Percentiles rank a stretch among this genome's conserved stretches.
These are phyloP conservation scores for Mesorhabditis sp. DNA, from an alignment of 2,888 invertebrate genomes.

Conservation along the genomic window DNA sequence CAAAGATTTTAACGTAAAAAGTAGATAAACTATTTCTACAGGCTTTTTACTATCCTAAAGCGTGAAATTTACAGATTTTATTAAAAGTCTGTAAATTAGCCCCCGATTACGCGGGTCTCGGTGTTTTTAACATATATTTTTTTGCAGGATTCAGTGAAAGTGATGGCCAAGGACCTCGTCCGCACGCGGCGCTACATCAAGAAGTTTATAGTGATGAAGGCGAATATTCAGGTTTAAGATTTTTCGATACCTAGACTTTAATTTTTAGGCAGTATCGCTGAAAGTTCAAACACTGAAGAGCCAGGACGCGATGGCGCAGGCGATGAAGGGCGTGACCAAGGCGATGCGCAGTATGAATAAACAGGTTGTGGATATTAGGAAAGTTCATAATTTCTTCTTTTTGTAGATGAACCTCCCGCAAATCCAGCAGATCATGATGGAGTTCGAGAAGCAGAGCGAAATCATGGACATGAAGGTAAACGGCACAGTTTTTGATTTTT, in stretches of 20 bases:
- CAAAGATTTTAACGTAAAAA: no score
- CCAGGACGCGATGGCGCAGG: constrained; percentile 94
- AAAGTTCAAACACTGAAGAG: constrained; percentile 96
- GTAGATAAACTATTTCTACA: no score
- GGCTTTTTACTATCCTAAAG: no score
- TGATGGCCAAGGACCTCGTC: constrained; percentile 98
- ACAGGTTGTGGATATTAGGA: constrained; percentile 52
- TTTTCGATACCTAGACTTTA: not conserved
- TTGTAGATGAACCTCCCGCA: constrained; percentile 82
- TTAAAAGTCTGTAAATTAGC: no score
- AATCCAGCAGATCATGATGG: constrained; percentile 80
- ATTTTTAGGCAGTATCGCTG: constrained; percentile 74
- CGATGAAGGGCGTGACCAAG: constrained; percentile 96
- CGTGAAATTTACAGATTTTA: no score
- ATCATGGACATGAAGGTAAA: constrained; percentile 95
- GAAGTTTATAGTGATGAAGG: constrained; percentile 98
- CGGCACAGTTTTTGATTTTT: not conserved
- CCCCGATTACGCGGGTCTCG: not conserved
- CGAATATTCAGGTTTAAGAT: constrained; percentile 77
- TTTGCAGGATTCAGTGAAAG: constrained; percentile 89
- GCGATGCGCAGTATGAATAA: constrained; percentile 98
- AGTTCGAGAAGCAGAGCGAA: constrained; percentile 96
- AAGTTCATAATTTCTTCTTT: not conserved
- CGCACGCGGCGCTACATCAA: constrained; percentile 88
- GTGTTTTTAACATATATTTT: not conserved